Evolutionary conservation across 2,888 invertebrate genomes (phyloP), one percentile per base, ranked within the genome.

Genomic region (Apotomis capreana): DNA sequence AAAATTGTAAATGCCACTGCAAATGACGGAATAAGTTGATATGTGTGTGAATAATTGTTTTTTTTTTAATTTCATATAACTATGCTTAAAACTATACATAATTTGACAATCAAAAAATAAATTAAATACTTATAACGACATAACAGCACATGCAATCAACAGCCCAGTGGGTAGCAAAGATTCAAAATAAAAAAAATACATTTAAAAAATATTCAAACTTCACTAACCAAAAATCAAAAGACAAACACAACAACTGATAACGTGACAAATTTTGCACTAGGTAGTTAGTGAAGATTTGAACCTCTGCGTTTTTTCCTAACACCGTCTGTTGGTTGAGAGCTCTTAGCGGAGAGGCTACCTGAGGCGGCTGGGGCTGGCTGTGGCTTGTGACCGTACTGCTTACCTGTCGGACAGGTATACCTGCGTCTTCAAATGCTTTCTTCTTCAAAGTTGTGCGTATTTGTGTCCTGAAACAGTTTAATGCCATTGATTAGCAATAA

Each of bases 361-460:
- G 88, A 76, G 83, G 85, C 74, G 82, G 77, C 76, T 79, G 82
- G 75, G 87, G 88, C 80, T 84, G 86, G 74, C 81, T 78, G 77
- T 81, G 85, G 76, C 87, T 87, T 71, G 92, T 88, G 76, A 94
- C 91, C 54, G 94, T 90, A 79, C 94, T 94, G 86, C 94, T 94
- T 80, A 95, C 94, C 89, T 95, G 94, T 77, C 96, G 92, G 15
- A 96, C 95, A 69, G 97, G 96, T 79, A 97, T 94, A 75, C 97
- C 97, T 75, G 97, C 97, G 83, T 97, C 97, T 86, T 97, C 97
- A 84, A 97, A 97, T 0, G 97, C 96, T 84, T 97, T 97, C 89
- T 97, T 97, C 89, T 97, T 97, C 71, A 97, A 86, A 0, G 97
- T 97, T 57, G 96, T 95, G 74, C 96, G 94, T 78, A 98, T 98